Base-by-base conservation (phyloP, 2,113 vertebrate species). In the Naja naja region DNA sequence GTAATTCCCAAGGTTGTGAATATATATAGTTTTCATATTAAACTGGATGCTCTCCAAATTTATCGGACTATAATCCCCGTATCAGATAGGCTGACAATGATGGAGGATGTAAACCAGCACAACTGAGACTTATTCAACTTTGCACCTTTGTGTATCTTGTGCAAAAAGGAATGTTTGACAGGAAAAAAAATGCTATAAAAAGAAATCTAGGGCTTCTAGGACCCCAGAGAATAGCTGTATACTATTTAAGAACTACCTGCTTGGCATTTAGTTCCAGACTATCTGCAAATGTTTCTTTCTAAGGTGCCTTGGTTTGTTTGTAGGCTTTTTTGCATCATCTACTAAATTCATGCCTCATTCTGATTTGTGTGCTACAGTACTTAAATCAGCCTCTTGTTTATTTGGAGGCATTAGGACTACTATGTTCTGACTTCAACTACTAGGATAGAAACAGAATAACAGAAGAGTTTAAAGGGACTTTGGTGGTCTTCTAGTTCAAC, bases 1-100 rank as follows among this genome's bases (percentile, higher is more conserved):
- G 94, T 92, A 95, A 93, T 95, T 91, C 87, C 94, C 96, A 95
- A 97, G 96, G 96, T 96, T 97, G 96, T 94, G 91, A 94, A 94
- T 94, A 87, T 94, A 53, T 94, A 95, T 95, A 91, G 43, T 74
- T 74, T 34, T 34, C 64, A 34, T 7, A 34, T n/a, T 16, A 16
- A 74, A 74, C 14, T 74, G n/a, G 64, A 74, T 74, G 5, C 5
- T 34, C 64, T 34, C 64, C n/a, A 74, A 34, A 18, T 74, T 74
- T 34, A 34, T 74, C 34, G 64, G 64, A 74, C 64, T 69, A 69
- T n/a, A 74, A 16, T 74, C n/a, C 64, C 16, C 60, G 1, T 30
- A 64, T 64, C 60, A 64, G 27, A 64, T 12, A 14, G 60, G 10
- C 60, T 64, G 10, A 4, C 60, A 64, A 4, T 64, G 27, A 64